Percentiles rank a stretch among this genome's conserved stretches.
These are phyloP conservation scores for human DNA, from an alignment of 2,113 vertebrate genomes.

Conservation along the genomic window GRCh38 chr5:150236501-150237000, in stretches of 20 bases:
- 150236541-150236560: neutral
- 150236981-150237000: neutral
- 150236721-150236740: neutral
- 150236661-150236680: neutral
- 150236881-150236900: neutral
- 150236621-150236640: neutral
- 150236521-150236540: constrained; percentile 24
- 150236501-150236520: neutral
- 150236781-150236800: neutral
- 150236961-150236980: neutral
- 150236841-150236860: neutral
- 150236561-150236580: neutral
- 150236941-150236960: neutral
- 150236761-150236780: neutral
- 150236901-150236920: neutral
- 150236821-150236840: neutral
- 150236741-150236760: neutral
- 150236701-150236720: neutral
- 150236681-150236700: neutral
- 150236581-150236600: neutral
- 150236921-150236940: neutral
- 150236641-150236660: fast-evolving
- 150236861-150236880: neutral
- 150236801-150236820: neutral
- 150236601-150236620: neutral